Evolutionary conservation across 2,888 invertebrate genomes (phyloP).

Genomic region (Drosophila incognita): DNA sequence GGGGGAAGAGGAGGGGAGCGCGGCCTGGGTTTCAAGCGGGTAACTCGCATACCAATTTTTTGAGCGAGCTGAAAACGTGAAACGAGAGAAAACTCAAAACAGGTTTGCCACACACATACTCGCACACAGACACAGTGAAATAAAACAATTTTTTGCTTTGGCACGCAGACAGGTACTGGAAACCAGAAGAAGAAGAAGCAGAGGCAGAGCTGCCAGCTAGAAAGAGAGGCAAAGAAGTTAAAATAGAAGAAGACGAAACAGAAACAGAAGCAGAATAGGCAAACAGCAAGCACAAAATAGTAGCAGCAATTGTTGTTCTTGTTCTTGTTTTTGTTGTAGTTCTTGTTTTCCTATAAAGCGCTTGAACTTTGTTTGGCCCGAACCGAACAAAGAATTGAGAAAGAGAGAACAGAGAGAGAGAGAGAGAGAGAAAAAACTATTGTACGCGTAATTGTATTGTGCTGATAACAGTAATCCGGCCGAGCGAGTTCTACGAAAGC

Average conservation of each 20-base stretch:
- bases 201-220: slow-evolving; percentile 2
- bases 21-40: slow-evolving; percentile 12
- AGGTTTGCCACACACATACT: slow-evolving; percentile 45
- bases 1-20: neutral
- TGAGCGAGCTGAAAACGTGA: slow-evolving; percentile 71
- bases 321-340: slow-evolving; percentile 16
- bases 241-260: slow-evolving; percentile 9
- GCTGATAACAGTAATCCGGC: slow-evolving; percentile 54
- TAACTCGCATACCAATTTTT: slow-evolving; percentile 73
- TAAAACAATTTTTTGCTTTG: slow-evolving; percentile 48
- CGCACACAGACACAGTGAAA: slow-evolving; percentile 12
- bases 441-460: slow-evolving; percentile 21
- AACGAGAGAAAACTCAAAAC: slow-evolving; percentile 78
- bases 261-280: slow-evolving; percentile 19
- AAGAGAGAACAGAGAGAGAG: neutral
- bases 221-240: slow-evolving; percentile 4
- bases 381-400: slow-evolving; percentile 26
- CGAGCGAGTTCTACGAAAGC: slow-evolving; percentile 21
- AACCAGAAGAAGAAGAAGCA: slow-evolving; percentile 37
- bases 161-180: slow-evolving; percentile 50
- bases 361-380: slow-evolving; percentile 40
- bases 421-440: slow-evolving; percentile 1
- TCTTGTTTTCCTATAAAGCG: slow-evolving; percentile 38
- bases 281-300: slow-evolving; percentile 19
- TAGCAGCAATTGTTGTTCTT: slow-evolving; percentile 25